phyloP scores from a whole-genome alignment of 2,888 invertebrate species.

The Didymodactylos carnosus region DNA sequence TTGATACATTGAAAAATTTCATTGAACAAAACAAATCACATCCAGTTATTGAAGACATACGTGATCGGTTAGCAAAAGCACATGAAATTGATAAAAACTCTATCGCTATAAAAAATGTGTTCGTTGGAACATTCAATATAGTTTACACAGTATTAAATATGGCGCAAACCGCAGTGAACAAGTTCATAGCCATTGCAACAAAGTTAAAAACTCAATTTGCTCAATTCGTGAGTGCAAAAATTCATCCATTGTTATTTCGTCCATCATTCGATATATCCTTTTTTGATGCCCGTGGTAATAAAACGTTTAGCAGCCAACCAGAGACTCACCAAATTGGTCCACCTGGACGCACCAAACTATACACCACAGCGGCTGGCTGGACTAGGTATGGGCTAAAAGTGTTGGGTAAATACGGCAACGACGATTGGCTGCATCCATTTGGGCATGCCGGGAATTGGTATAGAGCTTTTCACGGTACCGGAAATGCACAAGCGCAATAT shows the following conservation, averaged over 20 bases:
- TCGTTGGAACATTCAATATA: not conserved
- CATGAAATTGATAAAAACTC: not conserved
- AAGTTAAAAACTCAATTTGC: not conserved
- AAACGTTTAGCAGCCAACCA: not conserved
- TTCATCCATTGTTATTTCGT: not conserved
- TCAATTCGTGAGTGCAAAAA: not conserved
- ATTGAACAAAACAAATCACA: not conserved
- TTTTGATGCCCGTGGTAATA: not conserved
- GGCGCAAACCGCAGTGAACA: fast-evolving
- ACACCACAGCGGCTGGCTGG: not conserved
- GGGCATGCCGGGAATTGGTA: not conserved
- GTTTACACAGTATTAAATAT: not conserved
- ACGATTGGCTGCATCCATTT: not conserved
- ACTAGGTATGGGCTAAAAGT: not conserved
- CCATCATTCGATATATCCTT: not conserved
- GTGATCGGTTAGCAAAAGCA: not conserved
- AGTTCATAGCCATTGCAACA: not conserved
- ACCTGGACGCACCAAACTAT: not conserved
- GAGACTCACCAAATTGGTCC: not conserved
- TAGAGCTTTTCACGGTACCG: not conserved
- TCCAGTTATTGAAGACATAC: not conserved
- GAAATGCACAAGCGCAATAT: not conserved
- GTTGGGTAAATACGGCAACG: not conserved
- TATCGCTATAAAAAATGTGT: not conserved
- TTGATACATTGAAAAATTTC: not conserved